Evolutionary conservation across 2,888 invertebrate genomes (phyloP).

Genomic region (Ganaspis brasiliensis): DNA sequence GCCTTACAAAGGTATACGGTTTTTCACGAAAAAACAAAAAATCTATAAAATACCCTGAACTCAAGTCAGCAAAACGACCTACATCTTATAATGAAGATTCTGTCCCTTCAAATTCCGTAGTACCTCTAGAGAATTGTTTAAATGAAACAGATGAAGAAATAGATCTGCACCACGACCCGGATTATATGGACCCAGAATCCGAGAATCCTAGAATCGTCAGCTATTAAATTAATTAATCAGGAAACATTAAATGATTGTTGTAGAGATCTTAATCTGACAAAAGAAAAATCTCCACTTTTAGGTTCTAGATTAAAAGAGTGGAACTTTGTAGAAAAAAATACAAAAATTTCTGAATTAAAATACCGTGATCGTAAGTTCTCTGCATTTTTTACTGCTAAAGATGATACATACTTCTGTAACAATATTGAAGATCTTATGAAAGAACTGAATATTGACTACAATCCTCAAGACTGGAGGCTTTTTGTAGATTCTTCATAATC

Average conservation of each 20-base stretch:
- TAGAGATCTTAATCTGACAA: slow-evolving; percentile 3
- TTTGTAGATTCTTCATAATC: slow-evolving; percentile 20
- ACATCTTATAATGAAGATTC: neutral
- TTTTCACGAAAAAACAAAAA: slow-evolving; percentile 20
- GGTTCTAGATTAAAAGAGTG: slow-evolving; percentile 14
- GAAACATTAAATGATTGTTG: slow-evolving; percentile 28
- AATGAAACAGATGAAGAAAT: neutral
- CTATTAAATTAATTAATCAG: slow-evolving; percentile 27
- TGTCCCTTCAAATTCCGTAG: neutral
- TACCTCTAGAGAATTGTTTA: neutral
- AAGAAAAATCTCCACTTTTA: slow-evolving; percentile 29
- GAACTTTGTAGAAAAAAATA: slow-evolving; percentile 11
- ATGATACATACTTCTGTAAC: slow-evolving; percentile 11
- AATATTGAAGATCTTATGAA: slow-evolving; percentile 21
- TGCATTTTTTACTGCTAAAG: neutral
- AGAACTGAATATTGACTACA: neutral
- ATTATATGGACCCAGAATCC: neutral
- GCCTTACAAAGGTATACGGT: neutral
- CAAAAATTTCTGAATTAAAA: neutral
- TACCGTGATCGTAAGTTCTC: neutral
- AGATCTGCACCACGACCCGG: neutral
- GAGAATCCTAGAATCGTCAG: too few species aligned
- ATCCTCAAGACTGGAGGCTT: slow-evolving; percentile 18
- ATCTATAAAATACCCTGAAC: slow-evolving; percentile 3
- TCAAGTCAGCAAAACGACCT: slow-evolving; percentile 11